Evolutionary conservation across 1,140 invertebrate species (phyloP).

Genomic region (Zaprionus vittiger): DNA sequence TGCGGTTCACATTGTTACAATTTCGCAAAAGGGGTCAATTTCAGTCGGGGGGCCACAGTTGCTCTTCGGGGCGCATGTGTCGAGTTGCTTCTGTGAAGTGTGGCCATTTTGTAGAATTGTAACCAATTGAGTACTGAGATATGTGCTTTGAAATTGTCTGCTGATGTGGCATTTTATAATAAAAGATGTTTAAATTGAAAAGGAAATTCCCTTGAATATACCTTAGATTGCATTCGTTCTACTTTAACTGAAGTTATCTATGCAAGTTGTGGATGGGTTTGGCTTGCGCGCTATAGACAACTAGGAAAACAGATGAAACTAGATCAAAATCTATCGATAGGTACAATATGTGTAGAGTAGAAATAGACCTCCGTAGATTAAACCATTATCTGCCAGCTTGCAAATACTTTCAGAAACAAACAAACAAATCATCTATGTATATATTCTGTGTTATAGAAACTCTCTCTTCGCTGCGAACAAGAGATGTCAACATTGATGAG

Average conservation of each 20-base stretch:
- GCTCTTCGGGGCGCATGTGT: constrained; percentile 60
- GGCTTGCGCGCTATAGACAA: too few species aligned
- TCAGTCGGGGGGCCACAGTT: constrained; percentile 56
- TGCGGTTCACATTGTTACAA: constrained; percentile 31
- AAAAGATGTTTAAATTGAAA: background rate
- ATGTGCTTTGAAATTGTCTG: background rate
- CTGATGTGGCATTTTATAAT: background rate
- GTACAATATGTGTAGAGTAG: too few species aligned
- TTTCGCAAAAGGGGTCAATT: constrained; percentile 57
- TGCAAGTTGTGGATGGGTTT: too few species aligned
- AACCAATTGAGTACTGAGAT: constrained; percentile 24
- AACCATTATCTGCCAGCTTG: too few species aligned
- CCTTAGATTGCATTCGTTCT: background rate
- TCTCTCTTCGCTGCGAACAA: background rate
- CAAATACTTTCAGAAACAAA: too few species aligned
- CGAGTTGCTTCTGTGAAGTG: constrained; percentile 20
- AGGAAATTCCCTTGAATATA: background rate
- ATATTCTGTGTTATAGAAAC: background rate
- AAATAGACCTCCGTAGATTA: too few species aligned
- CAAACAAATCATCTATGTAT: too few species aligned
- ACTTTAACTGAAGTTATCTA: too few species aligned
- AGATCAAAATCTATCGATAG: too few species aligned
- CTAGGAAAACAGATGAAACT: too few species aligned
- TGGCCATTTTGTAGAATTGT: constrained; percentile 61
- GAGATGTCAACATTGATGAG: constrained; percentile 23